These are phyloP conservation scores for Dasyurus viverrinus DNA, from an alignment of 2,113 vertebrate species.

Conservation along the genomic window DNA sequence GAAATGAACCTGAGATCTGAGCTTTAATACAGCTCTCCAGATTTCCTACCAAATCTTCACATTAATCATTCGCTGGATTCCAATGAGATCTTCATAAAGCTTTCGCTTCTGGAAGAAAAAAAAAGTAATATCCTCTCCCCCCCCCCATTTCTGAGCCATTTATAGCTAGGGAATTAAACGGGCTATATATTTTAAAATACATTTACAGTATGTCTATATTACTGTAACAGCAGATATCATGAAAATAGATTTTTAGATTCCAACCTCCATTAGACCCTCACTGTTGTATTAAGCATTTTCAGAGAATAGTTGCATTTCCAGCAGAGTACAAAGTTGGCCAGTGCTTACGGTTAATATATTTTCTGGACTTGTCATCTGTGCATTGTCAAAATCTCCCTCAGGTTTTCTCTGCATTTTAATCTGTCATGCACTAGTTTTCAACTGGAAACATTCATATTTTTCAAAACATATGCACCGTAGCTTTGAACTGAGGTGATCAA, in stretches of 20 bases:
- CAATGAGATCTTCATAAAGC: constrained; percentile 90
- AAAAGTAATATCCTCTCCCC: constrained; percentile 69
- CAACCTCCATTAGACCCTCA: constrained; percentile 87
- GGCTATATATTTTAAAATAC: constrained; percentile 88
- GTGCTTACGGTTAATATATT: constrained; percentile 81
- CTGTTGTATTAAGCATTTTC: constrained; percentile 87
- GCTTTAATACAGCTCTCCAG: constrained; percentile 92
- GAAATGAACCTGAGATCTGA: constrained; percentile 95
- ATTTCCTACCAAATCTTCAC: constrained; percentile 95
- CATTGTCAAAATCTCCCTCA: constrained; percentile 84
- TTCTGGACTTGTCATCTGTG: constrained; percentile 81
- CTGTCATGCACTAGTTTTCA: constrained; percentile 86
- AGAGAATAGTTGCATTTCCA: constrained; percentile 77
- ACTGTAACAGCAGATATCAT: constrained; percentile 85
- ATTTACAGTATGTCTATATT: constrained; percentile 89
- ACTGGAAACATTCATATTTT: constrained; percentile 85
- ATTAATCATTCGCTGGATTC: constrained; percentile 94
- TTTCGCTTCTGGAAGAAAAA: constrained; percentile 69
- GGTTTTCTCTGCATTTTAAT: constrained; percentile 83
- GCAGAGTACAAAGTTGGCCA: constrained; percentile 76
- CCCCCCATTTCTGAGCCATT: constrained; percentile 76
- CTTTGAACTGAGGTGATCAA: constrained; percentile 79
- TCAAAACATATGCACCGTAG: constrained; percentile 85
- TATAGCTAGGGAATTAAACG: constrained; percentile 86
- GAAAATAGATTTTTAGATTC: constrained; percentile 85